Evolutionary conservation across 2,888 invertebrate genomes (phyloP), one percentile per base, ranked within the genome.

Genomic region (Macaria liturata): DNA sequence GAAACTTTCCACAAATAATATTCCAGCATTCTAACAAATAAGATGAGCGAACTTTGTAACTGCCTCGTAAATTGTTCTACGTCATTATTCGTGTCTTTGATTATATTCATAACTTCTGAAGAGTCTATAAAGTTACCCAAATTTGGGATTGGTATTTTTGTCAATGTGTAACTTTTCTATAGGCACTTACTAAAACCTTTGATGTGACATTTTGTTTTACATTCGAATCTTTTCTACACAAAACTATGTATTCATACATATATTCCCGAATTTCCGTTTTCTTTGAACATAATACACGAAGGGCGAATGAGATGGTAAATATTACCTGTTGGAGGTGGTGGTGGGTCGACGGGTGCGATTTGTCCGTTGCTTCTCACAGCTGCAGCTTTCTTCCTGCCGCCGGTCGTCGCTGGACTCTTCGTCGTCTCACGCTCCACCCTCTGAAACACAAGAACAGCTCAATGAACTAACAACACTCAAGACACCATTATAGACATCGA

Each of bases 381-480:
- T 64, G 83, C 75, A 44, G 82, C 72, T 61, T 90, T 89, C 75
- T 91, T 91, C 72, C 89, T 86, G 56, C 86, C 84, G 31, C 87
- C 88, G 43, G 89, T 84, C 54, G 84, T 86, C 31, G 91, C 90
- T 68, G 90, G 90, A 73, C 89, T 89, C 75, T 89, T 90, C 59
- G 85, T 84, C 46, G 72, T 84, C 72, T 91, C 91, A 48, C 90
- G 84, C 64, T 91, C 91, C 53, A 88, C 78, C 74, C 90, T 86
- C 91, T 91, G 78, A 8, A 86, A 86, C 70, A 75, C 81, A 56
- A 52, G 8, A 52, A 54, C 9, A 47, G 0, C 37, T 47, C 32
- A 34, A 50, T 49, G 34, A 37, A 42, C 0, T 42, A 8, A 42
- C 4, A 42, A 42, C n/a, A 8, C n/a, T 8, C n/a, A 1, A 42